A percentile compares a stretch with the other conserved stretches of the same genome.
Evolutionary conservation across 2,797 vertebrate species (phyloP).

Genomic region (Pipistrellus pipistrellus): DNA sequence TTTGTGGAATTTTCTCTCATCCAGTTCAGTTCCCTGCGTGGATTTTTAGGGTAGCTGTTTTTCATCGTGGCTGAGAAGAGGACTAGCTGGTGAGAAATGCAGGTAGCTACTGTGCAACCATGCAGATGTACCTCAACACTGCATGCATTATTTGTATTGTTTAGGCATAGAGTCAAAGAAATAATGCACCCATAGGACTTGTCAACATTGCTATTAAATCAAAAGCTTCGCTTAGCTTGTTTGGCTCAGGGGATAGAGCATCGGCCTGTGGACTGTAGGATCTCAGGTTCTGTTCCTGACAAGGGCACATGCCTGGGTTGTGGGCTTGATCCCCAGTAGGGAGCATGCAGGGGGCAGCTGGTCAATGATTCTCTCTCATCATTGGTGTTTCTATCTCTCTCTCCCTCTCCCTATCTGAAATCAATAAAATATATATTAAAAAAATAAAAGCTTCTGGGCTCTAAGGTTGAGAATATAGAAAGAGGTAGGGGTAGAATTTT

Average conservation of each 20-base stretch:
- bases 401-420: too few species aligned
- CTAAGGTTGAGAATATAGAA: constrained; percentile 64
- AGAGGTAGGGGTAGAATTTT: constrained; percentile 63
- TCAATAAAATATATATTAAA: too few species aligned
- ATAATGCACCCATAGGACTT: constrained; percentile 39
- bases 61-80: background rate
- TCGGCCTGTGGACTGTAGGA: too few species aligned
- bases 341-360: too few species aligned
- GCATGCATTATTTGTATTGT: constrained; percentile 32
- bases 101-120: background rate
- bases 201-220: constrained; percentile 60
- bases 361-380: too few species aligned
- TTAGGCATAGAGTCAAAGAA: background rate
- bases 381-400: too few species aligned
- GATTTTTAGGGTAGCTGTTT: constrained; percentile 67
- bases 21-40: background rate
- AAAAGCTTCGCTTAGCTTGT: constrained; percentile 7
- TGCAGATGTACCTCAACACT: background rate
- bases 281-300: too few species aligned
- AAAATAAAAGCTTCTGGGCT: constrained; percentile 60
- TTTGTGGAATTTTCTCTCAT: constrained; percentile 72
- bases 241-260: too few species aligned
- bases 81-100: background rate
- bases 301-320: too few species aligned
- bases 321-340: too few species aligned